Conservation (phyloP, 2,888 invertebrate genomes). For the Phytoseiulus persimilis region DNA sequence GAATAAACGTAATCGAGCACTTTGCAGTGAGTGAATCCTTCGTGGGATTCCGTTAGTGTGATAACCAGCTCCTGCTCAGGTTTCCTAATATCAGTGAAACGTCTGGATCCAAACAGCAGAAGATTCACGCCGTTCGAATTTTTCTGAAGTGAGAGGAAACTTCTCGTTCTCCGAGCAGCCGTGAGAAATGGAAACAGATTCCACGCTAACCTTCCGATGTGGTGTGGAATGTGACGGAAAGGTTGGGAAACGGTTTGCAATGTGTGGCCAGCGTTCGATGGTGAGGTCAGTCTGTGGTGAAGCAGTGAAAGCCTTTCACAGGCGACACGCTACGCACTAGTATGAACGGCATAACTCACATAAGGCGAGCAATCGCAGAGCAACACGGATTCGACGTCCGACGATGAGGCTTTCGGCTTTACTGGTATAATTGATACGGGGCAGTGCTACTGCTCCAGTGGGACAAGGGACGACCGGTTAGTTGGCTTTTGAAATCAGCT, state of each 20-base stretch:
- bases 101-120: too few species aligned
- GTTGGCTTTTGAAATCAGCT: not conserved
- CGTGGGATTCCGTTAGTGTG: too few species aligned
- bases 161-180: not conserved
- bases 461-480: not conserved
- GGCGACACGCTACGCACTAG: not conserved
- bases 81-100: too few species aligned
- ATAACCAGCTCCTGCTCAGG: too few species aligned
- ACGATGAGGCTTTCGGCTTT: not conserved
- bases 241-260: not conserved
- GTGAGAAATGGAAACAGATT: too few species aligned
- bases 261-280: not conserved
- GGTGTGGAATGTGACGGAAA: not conserved
- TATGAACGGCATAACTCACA: not conserved
- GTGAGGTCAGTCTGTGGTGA: not conserved
- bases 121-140: too few species aligned
- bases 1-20: too few species aligned
- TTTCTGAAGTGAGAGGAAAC: too few species aligned
- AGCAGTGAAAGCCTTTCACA: not conserved
- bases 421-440: conserved; percentile 37
- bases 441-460: conserved; percentile 34
- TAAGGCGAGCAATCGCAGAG: not conserved
- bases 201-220: too few species aligned
- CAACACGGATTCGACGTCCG: not conserved
- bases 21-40: too few species aligned